Percentiles rank a stretch among this genome's conserved stretches.
These are phyloP conservation scores for Drosophila bocki DNA, from an alignment of 1,140 invertebrate species.

Conservation along the genomic window DNA sequence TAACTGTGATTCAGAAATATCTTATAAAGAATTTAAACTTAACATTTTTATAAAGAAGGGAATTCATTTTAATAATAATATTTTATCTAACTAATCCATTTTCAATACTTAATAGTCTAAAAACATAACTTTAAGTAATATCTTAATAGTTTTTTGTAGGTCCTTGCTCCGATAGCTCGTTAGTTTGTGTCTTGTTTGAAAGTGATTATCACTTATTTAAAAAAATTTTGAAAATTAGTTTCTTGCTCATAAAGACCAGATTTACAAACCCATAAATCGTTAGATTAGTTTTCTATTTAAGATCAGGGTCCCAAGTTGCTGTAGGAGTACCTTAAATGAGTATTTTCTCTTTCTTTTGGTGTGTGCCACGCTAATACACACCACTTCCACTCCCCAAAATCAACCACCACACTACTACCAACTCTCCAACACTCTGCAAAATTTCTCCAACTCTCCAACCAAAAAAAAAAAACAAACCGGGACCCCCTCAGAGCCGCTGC, in stretches of 20 bases:
- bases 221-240: neutral
- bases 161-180: no score
- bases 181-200: neutral
- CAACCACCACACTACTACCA: slow-evolving; percentile 23
- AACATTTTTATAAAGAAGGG: no score
- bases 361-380: slow-evolving; percentile 37
- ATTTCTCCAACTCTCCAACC: slow-evolving; percentile 6
- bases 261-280: neutral
- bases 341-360: slow-evolving; percentile 78
- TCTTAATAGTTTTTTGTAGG: no score
- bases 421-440: neutral
- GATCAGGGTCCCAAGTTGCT: neutral
- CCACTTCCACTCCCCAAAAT: slow-evolving; percentile 18
- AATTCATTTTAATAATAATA: no score
- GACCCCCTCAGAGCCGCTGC: slow-evolving; percentile 92
- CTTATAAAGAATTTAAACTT: neutral
- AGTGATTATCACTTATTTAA: no score
- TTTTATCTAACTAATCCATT: no score
- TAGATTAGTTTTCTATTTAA: neutral
- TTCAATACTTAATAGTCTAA: no score
- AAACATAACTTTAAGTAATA: no score
- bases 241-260: neutral
- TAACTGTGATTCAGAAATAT: neutral
- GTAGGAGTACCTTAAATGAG: slow-evolving; percentile 55
- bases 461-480: slow-evolving; percentile 19